Evolutionary conservation across 2,888 invertebrate species (phyloP).

Genomic region (Dioctria linearis): DNA sequence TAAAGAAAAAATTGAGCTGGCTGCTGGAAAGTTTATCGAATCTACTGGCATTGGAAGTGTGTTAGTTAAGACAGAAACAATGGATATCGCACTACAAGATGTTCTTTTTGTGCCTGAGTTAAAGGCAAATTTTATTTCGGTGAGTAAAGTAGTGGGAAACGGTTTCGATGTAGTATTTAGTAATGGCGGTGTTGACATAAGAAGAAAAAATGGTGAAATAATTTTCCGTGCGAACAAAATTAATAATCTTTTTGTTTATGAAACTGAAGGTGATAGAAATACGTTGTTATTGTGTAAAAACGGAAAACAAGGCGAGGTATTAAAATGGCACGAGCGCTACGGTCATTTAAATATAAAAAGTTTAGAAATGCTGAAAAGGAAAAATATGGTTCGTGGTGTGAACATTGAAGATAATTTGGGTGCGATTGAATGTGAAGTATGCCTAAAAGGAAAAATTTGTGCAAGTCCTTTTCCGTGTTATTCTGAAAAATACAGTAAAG

Average conservation of each 20-base stretch:
- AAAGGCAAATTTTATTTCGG: slow-evolving; percentile 34
- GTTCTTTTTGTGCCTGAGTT: slow-evolving; percentile 30
- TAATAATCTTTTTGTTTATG: neutral
- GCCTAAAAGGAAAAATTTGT: slow-evolving; percentile 37
- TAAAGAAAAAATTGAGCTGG: slow-evolving; percentile 24
- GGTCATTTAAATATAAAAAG: slow-evolving; percentile 34
- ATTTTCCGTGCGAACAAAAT: neutral
- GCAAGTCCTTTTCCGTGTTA: neutral
- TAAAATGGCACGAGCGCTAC: slow-evolving; percentile 44
- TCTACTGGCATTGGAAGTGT: slow-evolving; percentile 42
- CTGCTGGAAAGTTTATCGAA: slow-evolving; percentile 1
- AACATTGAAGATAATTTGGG: neutral
- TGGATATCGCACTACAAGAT: slow-evolving; percentile 1
- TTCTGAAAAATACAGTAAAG: neutral
- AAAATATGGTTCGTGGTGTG: slow-evolving; percentile 20
- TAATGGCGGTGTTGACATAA: neutral
- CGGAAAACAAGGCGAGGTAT: neutral
- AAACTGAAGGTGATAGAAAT: neutral
- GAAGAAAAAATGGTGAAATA: neutral
- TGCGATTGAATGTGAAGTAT: slow-evolving; percentile 12
- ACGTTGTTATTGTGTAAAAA: neutral
- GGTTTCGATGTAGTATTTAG: slow-evolving; percentile 1
- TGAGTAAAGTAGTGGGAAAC: slow-evolving; percentile 22
- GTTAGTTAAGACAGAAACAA: neutral
- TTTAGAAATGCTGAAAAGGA: neutral